These are phyloP conservation scores for Gephyroberyx darwinii DNA, from an alignment of 2,797 vertebrate species.

Conservation along the genomic window DNA sequence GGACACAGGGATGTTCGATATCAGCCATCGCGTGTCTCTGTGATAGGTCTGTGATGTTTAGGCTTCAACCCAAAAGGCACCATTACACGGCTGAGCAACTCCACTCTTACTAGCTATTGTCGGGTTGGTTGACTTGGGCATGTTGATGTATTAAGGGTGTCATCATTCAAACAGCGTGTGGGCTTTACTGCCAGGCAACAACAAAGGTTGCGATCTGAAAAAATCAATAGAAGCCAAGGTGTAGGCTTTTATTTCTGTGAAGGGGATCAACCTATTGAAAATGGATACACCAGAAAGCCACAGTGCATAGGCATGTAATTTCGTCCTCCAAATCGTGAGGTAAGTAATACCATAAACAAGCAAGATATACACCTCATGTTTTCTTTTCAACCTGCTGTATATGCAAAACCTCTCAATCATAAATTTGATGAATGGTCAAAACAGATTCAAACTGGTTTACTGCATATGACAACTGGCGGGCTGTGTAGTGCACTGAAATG, in stretches of 20 bases:
- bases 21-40: not conserved
- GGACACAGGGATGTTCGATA: slow-evolving; percentile 20
- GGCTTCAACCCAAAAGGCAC: slow-evolving; percentile 53
- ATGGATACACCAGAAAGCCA: slow-evolving; percentile 10
- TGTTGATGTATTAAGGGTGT: slow-evolving; percentile 57
- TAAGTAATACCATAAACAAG: slow-evolving; percentile 36
- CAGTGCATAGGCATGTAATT: not conserved
- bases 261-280: slow-evolving; percentile 47
- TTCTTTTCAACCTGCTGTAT: slow-evolving; percentile 25
- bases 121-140: slow-evolving; percentile 38
- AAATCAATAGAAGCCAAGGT: slow-evolving; percentile 65
- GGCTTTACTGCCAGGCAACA: slow-evolving; percentile 65
- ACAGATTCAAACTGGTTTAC: slow-evolving; percentile 34
- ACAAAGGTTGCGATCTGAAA: slow-evolving; percentile 51
- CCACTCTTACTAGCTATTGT: slow-evolving; percentile 18
- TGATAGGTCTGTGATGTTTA: slow-evolving; percentile 33
- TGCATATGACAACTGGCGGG: slow-evolving; percentile 24
- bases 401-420: slow-evolving; percentile 38
- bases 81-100: slow-evolving; percentile 52
- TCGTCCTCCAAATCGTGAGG: slow-evolving; percentile 12
- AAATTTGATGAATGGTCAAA: slow-evolving; percentile 39
- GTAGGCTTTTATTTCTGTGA: slow-evolving; percentile 29
- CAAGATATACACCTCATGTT: slow-evolving; percentile 1
- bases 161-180: slow-evolving; percentile 63
- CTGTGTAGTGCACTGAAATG: slow-evolving; percentile 15